Evolutionary conservation across 2,113 vertebrate genomes (phyloP).

Genomic region (Pipra filicauda): DNA sequence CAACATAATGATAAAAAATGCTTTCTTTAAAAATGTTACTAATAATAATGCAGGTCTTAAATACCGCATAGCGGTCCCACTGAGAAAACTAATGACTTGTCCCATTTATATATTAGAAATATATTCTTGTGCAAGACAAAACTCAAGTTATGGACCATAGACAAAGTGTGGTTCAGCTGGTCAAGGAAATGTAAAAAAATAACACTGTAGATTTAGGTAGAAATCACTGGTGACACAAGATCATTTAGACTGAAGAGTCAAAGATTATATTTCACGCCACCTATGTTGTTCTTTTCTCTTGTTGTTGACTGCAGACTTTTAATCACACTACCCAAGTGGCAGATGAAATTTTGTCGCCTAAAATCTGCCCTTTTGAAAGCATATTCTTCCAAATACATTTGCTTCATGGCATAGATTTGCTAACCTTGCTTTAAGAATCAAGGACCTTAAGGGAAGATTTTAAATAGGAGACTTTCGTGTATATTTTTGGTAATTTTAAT

Average conservation of each 20-base stretch:
- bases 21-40: not conserved
- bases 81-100: not conserved
- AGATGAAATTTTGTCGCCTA: not conserved
- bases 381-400: not conserved
- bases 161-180: not conserved
- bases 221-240: not conserved
- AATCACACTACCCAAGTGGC: not conserved
- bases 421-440: not conserved
- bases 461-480: not conserved
- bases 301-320: not conserved
- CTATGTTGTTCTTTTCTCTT: not conserved
- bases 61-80: not conserved
- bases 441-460: not conserved
- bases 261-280: not conserved
- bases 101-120: not conserved
- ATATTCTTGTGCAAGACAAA: not conserved
- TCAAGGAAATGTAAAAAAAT: not conserved
- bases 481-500: not conserved
- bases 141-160: rapidly evolving
- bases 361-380: not conserved
- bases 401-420: not conserved
- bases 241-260: not conserved
- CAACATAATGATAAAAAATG: not conserved
- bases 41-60: not conserved
- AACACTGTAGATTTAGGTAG: not conserved